Conservation (phyloP, 2,113 vertebrate genomes). For the Zingel zingel region DNA sequence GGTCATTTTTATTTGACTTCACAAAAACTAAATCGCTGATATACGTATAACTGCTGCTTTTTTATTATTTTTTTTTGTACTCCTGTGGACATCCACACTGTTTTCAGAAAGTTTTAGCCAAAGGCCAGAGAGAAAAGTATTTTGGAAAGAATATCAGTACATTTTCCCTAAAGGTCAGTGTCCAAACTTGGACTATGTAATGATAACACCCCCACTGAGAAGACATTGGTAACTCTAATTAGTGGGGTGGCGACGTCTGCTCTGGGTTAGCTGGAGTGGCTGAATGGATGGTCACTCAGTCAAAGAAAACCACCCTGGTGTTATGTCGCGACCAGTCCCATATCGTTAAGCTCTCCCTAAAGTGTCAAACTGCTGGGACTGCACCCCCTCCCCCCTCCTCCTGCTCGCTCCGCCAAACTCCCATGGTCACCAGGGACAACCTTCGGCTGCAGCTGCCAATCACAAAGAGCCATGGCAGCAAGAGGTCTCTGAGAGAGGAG, state of each 20-base stretch:
- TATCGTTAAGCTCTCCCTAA: constrained; percentile 88
- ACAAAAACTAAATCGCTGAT: background rate
- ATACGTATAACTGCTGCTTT: background rate
- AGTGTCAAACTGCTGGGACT: constrained; percentile 74
- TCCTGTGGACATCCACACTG: background rate
- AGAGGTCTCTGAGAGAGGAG: constrained; percentile 90
- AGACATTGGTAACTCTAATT: constrained; percentile 77
- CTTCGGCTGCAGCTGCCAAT: constrained; percentile 98
- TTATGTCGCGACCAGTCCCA: constrained; percentile 90
- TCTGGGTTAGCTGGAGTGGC: constrained; percentile 72
- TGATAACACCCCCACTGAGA: constrained; percentile 58
- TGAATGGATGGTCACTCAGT: constrained; percentile 91
- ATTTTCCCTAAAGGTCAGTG: constrained; percentile 56
- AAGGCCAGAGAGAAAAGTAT: background rate
- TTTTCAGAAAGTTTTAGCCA: constrained; percentile 25
- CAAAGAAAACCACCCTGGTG: constrained; percentile 88
- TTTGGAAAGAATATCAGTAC: constrained; percentile 11
- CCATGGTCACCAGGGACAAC: constrained; percentile 90
- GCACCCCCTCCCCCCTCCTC: constrained; percentile 85
- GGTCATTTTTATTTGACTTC: no score
- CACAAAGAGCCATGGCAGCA: constrained; percentile 92
- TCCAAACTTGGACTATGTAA: constrained; percentile 52
- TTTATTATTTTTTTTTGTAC: background rate
- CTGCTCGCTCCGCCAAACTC: constrained; percentile 89
- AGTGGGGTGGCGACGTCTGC: constrained; percentile 73